A percentile compares a stretch with the other conserved stretches of the same genome.
Conservation (phyloP, 92 coral and sea anemone species). For the Heliopora coerulea region DNA sequence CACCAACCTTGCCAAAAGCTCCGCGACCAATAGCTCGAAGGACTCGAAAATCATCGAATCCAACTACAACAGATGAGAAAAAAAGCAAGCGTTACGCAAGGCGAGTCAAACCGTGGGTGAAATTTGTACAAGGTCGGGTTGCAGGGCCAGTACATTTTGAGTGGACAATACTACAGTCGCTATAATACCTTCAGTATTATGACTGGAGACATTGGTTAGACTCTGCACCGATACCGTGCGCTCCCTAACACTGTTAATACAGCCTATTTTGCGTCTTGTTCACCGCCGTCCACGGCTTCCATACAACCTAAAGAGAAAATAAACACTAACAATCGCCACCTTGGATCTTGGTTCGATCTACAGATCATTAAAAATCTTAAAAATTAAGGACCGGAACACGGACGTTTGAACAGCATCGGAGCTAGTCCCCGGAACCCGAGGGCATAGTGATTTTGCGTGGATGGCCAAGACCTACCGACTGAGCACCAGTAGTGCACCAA, state of each 20-base stretch:
- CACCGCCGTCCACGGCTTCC: slow-evolving; percentile 35
- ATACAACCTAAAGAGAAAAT: slow-evolving; percentile 20
- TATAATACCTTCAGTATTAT: slow-evolving; percentile 35
- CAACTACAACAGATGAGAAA: slow-evolving; percentile 55
- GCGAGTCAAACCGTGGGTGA: too few species aligned
- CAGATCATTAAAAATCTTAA: not conserved
- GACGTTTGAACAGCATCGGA: too few species aligned
- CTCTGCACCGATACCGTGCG: slow-evolving; percentile 38
- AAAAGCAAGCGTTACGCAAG: not conserved
- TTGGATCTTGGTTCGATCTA: not conserved
- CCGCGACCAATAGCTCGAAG: slow-evolving; percentile 99
- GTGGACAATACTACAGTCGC: too few species aligned
- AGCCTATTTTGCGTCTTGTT: slow-evolving; percentile 39
- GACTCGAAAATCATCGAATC: slow-evolving; percentile 96
- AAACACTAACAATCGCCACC: not conserved
- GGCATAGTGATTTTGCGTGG: too few species aligned
- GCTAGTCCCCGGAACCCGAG: too few species aligned
- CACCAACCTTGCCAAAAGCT: slow-evolving; percentile 92
- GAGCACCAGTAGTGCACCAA: too few species aligned
- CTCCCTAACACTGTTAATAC: slow-evolving; percentile 37
- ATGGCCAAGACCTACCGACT: too few species aligned
- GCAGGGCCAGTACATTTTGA: too few species aligned
- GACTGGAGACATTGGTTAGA: slow-evolving; percentile 4
- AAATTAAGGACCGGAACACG: too few species aligned
- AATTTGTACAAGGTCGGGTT: too few species aligned